Percentiles rank a stretch among this genome's conserved stretches.
These are phyloP conservation scores for Mermis nigrescens DNA, from an alignment of 2,888 invertebrate genomes.

Conservation along the genomic window DNA sequence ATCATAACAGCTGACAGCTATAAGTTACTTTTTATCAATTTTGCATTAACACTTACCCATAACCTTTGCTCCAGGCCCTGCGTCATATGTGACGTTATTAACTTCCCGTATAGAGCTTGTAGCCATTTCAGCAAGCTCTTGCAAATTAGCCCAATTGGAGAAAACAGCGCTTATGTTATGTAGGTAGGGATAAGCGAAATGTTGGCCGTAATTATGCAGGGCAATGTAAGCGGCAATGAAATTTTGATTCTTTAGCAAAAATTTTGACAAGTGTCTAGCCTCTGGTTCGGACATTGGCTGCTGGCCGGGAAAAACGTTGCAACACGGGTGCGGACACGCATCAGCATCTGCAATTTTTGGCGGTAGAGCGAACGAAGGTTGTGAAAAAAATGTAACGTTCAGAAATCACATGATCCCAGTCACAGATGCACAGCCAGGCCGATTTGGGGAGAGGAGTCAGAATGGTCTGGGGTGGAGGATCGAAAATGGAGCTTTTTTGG, in stretches of 20 bases:
- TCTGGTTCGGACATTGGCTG: constrained; percentile 30
- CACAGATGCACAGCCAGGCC: no score
- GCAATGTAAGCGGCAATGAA: constrained; percentile 29
- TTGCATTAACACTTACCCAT: constrained; percentile 21
- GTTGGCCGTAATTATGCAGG: constrained; percentile 29
- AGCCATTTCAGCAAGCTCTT: constrained; percentile 4
- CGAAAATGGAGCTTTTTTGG: no score
- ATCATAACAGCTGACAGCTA: no score
- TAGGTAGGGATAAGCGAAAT: constrained; percentile 30
- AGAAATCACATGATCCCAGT: no score
- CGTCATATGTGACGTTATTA: constrained; percentile 27
- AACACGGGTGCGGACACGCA: no score
- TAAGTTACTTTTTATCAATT: not conserved
- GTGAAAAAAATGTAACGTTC: not conserved
- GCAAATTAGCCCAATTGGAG: constrained; percentile 17
- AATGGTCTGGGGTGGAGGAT: no score
- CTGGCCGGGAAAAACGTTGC: constrained; percentile 28
- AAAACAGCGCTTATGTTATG: constrained; percentile 23
- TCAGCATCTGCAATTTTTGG: no score
- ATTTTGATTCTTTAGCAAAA: constrained; percentile 18
- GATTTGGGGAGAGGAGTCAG: no score
- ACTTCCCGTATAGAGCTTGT: constrained; percentile 21
- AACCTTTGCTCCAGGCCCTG: constrained; percentile 30
- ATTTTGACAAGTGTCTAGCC: constrained; percentile 11
- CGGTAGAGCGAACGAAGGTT: no score